Percentiles rank a stretch among this genome's conserved stretches.
Conservation (phyloP, 2,797 vertebrate species). For the Onychomys torridus region DNA sequence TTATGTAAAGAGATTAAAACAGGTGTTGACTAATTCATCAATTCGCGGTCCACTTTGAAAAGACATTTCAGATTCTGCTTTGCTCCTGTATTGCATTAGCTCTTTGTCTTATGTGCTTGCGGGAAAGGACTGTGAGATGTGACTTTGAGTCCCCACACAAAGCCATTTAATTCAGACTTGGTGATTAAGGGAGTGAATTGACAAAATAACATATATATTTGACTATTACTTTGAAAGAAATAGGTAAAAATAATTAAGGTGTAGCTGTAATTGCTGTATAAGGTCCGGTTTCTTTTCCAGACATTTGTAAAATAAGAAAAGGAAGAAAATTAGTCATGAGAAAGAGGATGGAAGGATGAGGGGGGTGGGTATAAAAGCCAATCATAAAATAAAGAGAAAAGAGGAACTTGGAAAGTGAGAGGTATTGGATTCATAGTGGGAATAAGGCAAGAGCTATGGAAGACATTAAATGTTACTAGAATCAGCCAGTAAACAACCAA, state of each 20-base stretch:
- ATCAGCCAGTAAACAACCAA: constrained; percentile 25
- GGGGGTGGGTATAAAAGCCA: not conserved
- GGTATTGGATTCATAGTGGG: not conserved
- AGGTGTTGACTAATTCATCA: not conserved
- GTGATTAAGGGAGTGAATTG: not conserved
- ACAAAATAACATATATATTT: not conserved
- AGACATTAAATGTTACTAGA: not conserved
- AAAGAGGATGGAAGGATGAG: not conserved
- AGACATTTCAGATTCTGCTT: constrained; percentile 21
- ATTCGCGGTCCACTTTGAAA: not conserved
- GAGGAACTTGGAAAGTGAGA: not conserved
- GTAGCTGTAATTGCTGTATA: not conserved
- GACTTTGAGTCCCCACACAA: not conserved
- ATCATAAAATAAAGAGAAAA: constrained; percentile 6
- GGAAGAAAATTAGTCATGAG: not conserved
- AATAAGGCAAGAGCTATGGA: not conserved
- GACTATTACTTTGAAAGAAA: not conserved
- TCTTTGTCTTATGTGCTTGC: not conserved
- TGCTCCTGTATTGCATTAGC: not conserved
- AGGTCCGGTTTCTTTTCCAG: not conserved
- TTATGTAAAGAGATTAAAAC: not conserved
- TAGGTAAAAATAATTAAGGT: not conserved
- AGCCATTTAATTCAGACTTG: not conserved
- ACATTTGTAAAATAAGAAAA: constrained; percentile 24
- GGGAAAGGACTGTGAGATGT: not conserved